Conservation (phyloP, 2,113 vertebrate genomes). For the Halcyon senegalensis region DNA sequence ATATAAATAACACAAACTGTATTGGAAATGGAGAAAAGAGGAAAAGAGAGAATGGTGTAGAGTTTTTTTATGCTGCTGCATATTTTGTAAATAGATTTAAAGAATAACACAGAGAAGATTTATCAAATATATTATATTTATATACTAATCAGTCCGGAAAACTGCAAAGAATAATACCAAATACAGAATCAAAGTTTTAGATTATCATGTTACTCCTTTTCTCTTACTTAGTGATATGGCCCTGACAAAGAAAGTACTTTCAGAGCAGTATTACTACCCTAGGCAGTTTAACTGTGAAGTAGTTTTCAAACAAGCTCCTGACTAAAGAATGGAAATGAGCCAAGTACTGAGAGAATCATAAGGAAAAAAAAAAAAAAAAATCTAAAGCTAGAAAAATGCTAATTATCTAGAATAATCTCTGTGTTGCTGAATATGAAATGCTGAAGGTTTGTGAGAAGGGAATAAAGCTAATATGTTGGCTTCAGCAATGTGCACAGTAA, state of each 20-base stretch:
- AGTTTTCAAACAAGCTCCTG: not conserved
- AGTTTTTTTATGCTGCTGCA: not conserved
- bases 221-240: not conserved
- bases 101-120: not conserved
- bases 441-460: not conserved
- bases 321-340: not conserved
- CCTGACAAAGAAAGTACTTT: not conserved
- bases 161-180: not conserved
- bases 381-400: not conserved
- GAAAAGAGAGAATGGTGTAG: not conserved
- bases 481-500: not conserved
- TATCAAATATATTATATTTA: not conserved
- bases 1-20: not conserved
- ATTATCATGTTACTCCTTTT: not conserved
- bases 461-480: not conserved
- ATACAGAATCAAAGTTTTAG: not conserved
- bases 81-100: not conserved
- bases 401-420: not conserved
- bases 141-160: not conserved
- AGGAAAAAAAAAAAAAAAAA: no score
- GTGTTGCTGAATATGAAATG: not conserved
- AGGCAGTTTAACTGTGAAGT: not conserved
- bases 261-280: not conserved
- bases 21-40: not conserved
- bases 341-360: not conserved